These are phyloP conservation scores for Gnathonemus echidnorhynchus DNA, from an alignment of 2,113 vertebrate species.

Conservation along the genomic window DNA sequence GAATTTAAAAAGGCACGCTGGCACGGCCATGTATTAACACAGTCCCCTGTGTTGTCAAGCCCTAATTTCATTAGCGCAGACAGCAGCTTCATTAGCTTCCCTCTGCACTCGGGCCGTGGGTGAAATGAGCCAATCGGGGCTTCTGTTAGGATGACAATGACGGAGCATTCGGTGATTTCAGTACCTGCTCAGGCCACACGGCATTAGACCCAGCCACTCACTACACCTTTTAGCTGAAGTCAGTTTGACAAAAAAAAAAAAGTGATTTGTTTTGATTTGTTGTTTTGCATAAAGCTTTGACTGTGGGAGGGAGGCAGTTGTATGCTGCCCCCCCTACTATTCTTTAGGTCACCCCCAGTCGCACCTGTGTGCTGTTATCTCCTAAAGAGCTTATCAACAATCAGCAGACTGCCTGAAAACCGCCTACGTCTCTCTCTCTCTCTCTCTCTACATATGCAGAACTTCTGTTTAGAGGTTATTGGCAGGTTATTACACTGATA, in stretches of 20 bases:
- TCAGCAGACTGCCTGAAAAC: background rate
- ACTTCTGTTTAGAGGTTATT: background rate
- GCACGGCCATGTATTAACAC: background rate
- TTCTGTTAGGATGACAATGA: background rate
- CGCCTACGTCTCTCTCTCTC: background rate
- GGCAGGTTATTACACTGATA: background rate
- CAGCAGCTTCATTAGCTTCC: background rate
- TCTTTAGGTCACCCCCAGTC: background rate
- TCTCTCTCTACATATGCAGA: background rate
- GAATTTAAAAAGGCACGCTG: background rate
- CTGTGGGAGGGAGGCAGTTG: background rate
- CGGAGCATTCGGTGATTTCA: background rate
- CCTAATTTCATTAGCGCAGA: background rate
- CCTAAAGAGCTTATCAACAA: conserved; percentile 29
- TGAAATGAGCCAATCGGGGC: background rate
- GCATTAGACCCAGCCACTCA: background rate
- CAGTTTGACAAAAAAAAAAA: background rate
- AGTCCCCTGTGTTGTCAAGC: background rate
- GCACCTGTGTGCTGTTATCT: conserved; percentile 40
- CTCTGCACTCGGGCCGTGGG: background rate
- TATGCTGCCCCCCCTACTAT: background rate
- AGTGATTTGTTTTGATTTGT: background rate
- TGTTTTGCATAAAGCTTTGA: background rate
- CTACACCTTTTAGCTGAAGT: background rate
- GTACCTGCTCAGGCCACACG: background rate